phyloP scores from a whole-genome alignment of 2,888 invertebrate species.

The Hyposoter didymator region DNA sequence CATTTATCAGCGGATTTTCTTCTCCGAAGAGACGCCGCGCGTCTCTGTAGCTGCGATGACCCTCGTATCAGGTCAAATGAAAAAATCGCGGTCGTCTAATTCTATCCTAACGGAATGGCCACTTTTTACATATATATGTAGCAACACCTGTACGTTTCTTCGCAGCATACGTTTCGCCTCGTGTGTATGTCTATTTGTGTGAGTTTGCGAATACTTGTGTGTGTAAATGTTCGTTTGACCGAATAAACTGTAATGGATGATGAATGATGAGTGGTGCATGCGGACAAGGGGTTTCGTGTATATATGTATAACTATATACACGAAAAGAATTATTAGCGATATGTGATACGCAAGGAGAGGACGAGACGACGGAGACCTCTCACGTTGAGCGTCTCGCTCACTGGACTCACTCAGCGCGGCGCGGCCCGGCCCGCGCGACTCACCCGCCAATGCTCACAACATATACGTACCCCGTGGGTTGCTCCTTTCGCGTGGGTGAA shows the following conservation, averaged over 20 bases:
- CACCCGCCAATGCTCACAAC: conserved; percentile 51
- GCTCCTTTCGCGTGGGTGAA: conserved; percentile 68
- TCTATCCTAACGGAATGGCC: conserved; percentile 52
- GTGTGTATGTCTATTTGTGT: background rate
- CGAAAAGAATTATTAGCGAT: conserved; percentile 31
- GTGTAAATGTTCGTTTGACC: conserved; percentile 2
- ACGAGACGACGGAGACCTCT: conserved; percentile 19
- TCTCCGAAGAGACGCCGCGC: conserved; percentile 39
- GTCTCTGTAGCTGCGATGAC: conserved; percentile 32
- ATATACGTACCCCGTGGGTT: conserved; percentile 48
- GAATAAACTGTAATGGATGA: conserved; percentile 62
- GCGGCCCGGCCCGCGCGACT: no score
- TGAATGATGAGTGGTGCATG: conserved; percentile 52
- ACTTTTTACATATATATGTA: background rate
- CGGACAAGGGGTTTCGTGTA: conserved; percentile 1
- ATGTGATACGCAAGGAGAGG: conserved; percentile 31
- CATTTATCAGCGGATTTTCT: conserved; percentile 38
- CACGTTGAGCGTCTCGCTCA: conserved; percentile 29
- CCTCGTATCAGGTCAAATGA: conserved; percentile 50
- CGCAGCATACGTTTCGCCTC: background rate
- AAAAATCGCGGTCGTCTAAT: conserved; percentile 63
- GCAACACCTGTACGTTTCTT: background rate
- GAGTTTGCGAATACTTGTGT: conserved; percentile 3
- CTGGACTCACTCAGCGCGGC: conserved; percentile 10
- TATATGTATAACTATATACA: background rate